phyloP scores from a whole-genome alignment of 2,888 invertebrate species.

The Cerceris ruficornis region DNA sequence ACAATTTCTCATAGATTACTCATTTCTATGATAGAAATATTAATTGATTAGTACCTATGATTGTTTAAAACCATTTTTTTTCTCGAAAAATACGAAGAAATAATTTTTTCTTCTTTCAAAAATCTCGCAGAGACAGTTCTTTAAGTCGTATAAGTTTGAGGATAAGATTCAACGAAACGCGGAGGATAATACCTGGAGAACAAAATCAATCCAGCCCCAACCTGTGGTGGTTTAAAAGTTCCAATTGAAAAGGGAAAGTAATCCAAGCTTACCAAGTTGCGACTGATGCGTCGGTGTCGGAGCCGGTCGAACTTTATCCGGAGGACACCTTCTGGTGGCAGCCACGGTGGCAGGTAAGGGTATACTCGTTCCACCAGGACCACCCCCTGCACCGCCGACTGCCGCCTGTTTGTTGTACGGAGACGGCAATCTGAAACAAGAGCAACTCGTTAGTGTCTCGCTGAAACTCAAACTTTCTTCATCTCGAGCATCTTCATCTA shows the following conservation, averaged over 20 bases:
- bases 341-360: conserved; percentile 91
- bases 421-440: conserved; percentile 77
- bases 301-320: conserved; percentile 90
- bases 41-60: too few relatives aligned
- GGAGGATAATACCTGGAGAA: neutral
- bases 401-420: conserved; percentile 83
- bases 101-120: too few relatives aligned
- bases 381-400: conserved; percentile 82
- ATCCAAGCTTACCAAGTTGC: conserved; percentile 74
- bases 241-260: neutral
- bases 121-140: too few relatives aligned
- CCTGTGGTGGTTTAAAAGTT: conserved; percentile 7
- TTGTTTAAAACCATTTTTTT: too few relatives aligned
- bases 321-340: conserved; percentile 89
- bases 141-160: too few relatives aligned
- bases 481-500: neutral
- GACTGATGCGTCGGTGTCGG: conserved; percentile 84
- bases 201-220: neutral
- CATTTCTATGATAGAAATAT: too few relatives aligned
- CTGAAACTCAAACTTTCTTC: conserved; percentile 26
- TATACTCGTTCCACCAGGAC: conserved; percentile 87
- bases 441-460: conserved; percentile 31
- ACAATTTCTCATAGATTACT: too few relatives aligned
- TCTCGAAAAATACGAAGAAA: too few relatives aligned
- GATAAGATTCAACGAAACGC: neutral